Base-by-base conservation (phyloP, 2,113 vertebrate genomes). In the Syngnathus scovelli region DNA sequence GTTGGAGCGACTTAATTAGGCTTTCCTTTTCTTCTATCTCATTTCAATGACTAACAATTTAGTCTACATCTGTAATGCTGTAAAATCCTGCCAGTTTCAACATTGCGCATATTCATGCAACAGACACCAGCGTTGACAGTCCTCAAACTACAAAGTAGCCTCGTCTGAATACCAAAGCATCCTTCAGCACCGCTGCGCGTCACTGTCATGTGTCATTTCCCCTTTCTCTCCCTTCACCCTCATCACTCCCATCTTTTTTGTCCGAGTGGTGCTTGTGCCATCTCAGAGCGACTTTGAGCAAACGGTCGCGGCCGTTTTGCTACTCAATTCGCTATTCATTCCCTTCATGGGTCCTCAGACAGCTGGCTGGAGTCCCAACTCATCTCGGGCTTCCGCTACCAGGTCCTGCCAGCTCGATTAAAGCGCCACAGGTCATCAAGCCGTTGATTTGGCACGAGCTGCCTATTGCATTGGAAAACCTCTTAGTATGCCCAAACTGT, bases 301-400 rank as follows among this genome's bases (percentile, higher is more conserved):
- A 83, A 74, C 70, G 72, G 82, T 67, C 73, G 76, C 75, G 71
- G 81, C 72, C 83, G 70, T 80, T 83, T 82, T 77, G 72, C 69
- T 66, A 18, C 71, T 79, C 61, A 44, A 72, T 75, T 72, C 76
- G 67, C 75, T 71, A 77, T 83, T 81, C 73, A 79, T 80, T 76
- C 76, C 62, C 72, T 67, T 73, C 77, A 76, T 78, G 55, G 19
- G 68, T 75, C 67, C 72, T 78, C 73, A 68, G 80, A 77, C 74
- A 66, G 55, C 46, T 86, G 87, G 85, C 74, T 1, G 0, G 11
- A 38, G 63, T 66, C 79, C 87, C 85, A 27, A 55, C 75, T 80
- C 80, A 72, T 83, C 81, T 76, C 69, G 2, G 62, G 41, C 82
- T 69, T 49, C 64, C 65, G 66, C 37, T 64, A 61, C 70, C 66